Conservation (phyloP, 1,140 invertebrate species). For the Drosophila trapezifrons region DNA sequence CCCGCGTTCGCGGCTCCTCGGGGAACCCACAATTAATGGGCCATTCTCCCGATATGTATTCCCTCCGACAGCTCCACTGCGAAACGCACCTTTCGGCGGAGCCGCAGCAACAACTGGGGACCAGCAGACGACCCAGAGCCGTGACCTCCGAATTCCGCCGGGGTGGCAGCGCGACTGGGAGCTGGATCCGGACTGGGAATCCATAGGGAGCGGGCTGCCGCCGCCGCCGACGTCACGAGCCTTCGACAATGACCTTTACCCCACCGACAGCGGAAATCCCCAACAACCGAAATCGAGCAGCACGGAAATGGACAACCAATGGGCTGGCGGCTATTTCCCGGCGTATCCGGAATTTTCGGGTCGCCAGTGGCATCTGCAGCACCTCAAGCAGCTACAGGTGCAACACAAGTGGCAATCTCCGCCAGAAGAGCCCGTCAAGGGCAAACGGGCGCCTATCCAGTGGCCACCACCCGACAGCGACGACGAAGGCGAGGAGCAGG, state of each 20-base stretch:
- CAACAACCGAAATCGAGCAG: conserved; percentile 45
- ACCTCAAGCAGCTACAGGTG: conserved; percentile 51
- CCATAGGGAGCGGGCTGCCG: conserved; percentile 1
- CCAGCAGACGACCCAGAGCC: conserved; percentile 9
- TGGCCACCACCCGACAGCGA: conserved; percentile 11
- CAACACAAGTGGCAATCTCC: conserved; percentile 65
- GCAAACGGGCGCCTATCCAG: conserved; percentile 29
- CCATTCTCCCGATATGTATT: conserved; percentile 22
- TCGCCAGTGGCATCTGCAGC: conserved; percentile 25
- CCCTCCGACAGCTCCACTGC: conserved; percentile 43
- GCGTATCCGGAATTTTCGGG: conserved; percentile 42
- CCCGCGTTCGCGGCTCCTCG: conserved; percentile 21
- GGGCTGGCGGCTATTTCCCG: conserved; percentile 46
- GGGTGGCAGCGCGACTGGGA: conserved; percentile 36
- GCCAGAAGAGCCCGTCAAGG: conserved; percentile 22
- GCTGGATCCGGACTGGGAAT: conserved; percentile 16
- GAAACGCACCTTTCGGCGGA: conserved; percentile 41
- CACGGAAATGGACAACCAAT: conserved; percentile 59
- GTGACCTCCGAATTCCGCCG: conserved; percentile 20
- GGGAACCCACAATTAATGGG: conserved; percentile 46
- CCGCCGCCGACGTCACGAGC: conserved; percentile 15
- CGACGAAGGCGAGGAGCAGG: conserved; percentile 3
- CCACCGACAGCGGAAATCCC: conserved; percentile 57
- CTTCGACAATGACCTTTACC: conserved; percentile 40
- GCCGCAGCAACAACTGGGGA: conserved; percentile 10